Evolutionary conservation across 2,888 invertebrate species (phyloP).

Genomic region (Amblyjoppa fuscipennis): DNA sequence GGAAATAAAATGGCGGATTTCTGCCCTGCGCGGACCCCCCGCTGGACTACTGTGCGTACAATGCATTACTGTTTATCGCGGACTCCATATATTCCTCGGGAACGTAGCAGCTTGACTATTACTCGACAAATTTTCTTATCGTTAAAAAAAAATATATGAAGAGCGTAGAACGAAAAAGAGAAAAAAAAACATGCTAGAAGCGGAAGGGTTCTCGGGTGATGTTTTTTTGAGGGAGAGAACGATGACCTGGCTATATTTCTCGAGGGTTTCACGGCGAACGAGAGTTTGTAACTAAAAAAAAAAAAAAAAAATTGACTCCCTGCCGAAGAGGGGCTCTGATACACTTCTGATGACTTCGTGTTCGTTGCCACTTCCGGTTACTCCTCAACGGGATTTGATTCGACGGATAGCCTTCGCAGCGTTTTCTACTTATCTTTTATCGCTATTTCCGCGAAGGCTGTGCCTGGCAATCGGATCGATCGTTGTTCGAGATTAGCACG

Average conservation of each 20-base stretch:
- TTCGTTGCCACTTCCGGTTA: constrained; percentile 69
- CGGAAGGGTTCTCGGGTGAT: constrained; percentile 41
- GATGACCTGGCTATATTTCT: constrained; percentile 61
- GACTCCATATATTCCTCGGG: constrained; percentile 9
- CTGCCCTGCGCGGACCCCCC: constrained; percentile 54
- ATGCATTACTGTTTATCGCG: background rate
- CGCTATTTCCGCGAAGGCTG: constrained; percentile 78
- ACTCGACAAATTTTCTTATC: constrained; percentile 63
- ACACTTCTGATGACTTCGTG: constrained; percentile 76
- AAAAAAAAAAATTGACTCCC: constrained; percentile 40
- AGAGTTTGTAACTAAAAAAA: constrained; percentile 15
- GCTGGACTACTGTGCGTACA: constrained; percentile 27
- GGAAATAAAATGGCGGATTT: constrained; percentile 81
- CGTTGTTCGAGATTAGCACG: constrained; percentile 38
- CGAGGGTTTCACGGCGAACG: background rate
- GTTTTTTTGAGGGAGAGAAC: constrained; percentile 45
- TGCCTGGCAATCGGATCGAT: constrained; percentile 65
- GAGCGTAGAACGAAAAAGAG: constrained; percentile 15
- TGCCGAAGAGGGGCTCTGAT: constrained; percentile 59
- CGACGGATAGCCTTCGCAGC: constrained; percentile 73
- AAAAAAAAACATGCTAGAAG: background rate
- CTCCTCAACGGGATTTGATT: constrained; percentile 81
- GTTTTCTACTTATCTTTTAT: constrained; percentile 75
- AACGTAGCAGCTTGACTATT: constrained; percentile 57
- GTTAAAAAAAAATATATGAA: background rate